Base-by-base conservation (phyloP, 2,888 invertebrate genomes). In the Heliconius ismenius region DNA sequence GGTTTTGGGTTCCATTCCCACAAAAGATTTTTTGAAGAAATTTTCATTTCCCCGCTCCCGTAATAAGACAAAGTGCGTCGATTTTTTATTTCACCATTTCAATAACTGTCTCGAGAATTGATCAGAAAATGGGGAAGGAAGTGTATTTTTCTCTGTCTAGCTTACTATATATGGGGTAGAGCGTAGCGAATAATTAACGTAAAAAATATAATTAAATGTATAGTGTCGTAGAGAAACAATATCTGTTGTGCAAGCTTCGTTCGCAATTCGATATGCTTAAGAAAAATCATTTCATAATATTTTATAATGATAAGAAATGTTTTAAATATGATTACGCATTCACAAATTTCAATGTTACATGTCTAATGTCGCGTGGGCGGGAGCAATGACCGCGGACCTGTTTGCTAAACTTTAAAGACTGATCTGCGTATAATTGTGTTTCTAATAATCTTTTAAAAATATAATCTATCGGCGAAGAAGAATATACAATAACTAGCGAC, bases 361-460 rank as follows among this genome's bases (percentile, higher is more conserved):
- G 69, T 28, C n/a, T 7, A 39, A 0, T 7, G 36, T 24, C 69
- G 54, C 15, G 70, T 70, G 32, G 70, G 70, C 70, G 58, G 18
- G 70, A 21, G 28, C 36, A 70, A 36, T 10, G 70, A 70, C 70
- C 36, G 32, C 70, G 15, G 32, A 32, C 32, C 39, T 67, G 67
- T 67, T 58, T 70, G 70, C 36, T 13, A 70, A 70, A 58, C 58
- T 70, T 58, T n/a, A 49, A 21, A 36, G 26, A 62, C 58, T 58
- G 58, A 58, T 58, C 58, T 58, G 11, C 58, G 58, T 58, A 58
- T 58, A 58, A n/a, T 54, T 21, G 54, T 54, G 9, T n/a, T 58
- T 58, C n/a, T 58, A 58, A 58, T n/a, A n/a, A 58, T 58, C 58
- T 58, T 58, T n/a, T 58, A 10, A 11, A 58, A 58, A 58, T n/a